These are phyloP conservation scores for Alethe castanea DNA, from an alignment of 2,113 vertebrate species.

Conservation along the genomic window DNA sequence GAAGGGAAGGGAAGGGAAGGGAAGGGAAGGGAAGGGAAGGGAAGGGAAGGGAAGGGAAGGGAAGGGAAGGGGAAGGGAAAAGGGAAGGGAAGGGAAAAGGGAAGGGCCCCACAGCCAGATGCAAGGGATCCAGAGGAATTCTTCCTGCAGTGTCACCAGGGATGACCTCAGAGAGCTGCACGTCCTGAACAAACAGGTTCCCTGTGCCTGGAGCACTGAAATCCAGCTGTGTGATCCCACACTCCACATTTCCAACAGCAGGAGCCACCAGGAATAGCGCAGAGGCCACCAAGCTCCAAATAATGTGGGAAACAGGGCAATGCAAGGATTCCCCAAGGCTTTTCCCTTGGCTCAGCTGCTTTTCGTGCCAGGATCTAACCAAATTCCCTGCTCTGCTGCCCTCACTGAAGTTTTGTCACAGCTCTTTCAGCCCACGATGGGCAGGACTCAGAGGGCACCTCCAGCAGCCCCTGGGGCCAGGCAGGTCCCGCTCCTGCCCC, in stretches of 20 bases:
- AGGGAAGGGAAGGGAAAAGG: neutral
- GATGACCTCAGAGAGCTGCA: neutral
- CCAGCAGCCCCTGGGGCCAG: neutral
- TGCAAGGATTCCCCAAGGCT: neutral
- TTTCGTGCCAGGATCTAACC: neutral
- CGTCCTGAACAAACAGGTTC: neutral
- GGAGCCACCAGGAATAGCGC: neutral
- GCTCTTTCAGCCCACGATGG: accelerated
- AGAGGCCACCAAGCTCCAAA: neutral
- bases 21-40: neutral
- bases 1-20: neutral
- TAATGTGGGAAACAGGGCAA: neutral
- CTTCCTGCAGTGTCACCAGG: neutral
- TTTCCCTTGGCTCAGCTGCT: neutral
- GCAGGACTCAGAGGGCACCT: neutral
- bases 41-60: neutral
- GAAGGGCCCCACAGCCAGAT: neutral
- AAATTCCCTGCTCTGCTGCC: neutral
- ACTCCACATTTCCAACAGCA: neutral
- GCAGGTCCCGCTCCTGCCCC: neutral
- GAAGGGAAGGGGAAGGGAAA: no score
- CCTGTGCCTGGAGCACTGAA: neutral
- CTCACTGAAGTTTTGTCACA: neutral
- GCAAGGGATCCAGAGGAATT: neutral
- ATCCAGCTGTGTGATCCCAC: neutral